Evolutionary conservation across 1,140 invertebrate genomes (phyloP).

Genomic region (Eumeta japonica): DNA sequence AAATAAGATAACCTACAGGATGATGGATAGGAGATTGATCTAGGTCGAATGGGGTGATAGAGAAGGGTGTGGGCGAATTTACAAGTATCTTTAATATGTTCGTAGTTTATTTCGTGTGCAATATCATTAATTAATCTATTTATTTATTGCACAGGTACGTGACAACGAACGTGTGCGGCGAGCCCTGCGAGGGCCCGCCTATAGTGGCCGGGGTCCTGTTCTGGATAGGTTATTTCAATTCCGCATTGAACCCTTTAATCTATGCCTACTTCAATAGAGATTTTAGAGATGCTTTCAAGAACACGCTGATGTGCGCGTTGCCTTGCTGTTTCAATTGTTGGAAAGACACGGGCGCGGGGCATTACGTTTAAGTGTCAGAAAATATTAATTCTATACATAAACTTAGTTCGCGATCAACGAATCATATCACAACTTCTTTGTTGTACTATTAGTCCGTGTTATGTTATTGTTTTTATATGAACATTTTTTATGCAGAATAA

Average conservation of each 20-base stretch:
- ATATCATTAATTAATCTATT: constrained; percentile 1
- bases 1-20: too few relatives aligned
- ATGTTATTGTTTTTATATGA: too few relatives aligned
- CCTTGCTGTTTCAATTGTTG: constrained; percentile 64
- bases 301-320: constrained; percentile 82
- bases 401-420: too few relatives aligned
- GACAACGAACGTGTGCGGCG: constrained; percentile 81
- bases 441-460: too few relatives aligned
- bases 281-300: constrained; percentile 94
- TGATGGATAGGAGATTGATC: too few relatives aligned
- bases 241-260: constrained; percentile 93
- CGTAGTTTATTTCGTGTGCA: too few relatives aligned
- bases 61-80: too few relatives aligned
- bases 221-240: constrained; percentile 91
- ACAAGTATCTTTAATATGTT: too few relatives aligned
- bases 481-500: too few relatives aligned
- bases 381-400: too few relatives aligned
- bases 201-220: constrained; percentile 79
- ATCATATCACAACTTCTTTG: too few relatives aligned
- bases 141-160: constrained; percentile 74
- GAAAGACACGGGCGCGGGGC: constrained; percentile 42
- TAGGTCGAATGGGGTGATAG: too few relatives aligned
- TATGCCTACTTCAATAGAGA: constrained; percentile 99
- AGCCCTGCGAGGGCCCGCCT: constrained; percentile 77
- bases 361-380: constrained; percentile 36